Percentiles rank a stretch among this genome's conserved stretches.
Evolutionary conservation across 2,888 invertebrate species (phyloP).

Genomic region (Furcula furcula): DNA sequence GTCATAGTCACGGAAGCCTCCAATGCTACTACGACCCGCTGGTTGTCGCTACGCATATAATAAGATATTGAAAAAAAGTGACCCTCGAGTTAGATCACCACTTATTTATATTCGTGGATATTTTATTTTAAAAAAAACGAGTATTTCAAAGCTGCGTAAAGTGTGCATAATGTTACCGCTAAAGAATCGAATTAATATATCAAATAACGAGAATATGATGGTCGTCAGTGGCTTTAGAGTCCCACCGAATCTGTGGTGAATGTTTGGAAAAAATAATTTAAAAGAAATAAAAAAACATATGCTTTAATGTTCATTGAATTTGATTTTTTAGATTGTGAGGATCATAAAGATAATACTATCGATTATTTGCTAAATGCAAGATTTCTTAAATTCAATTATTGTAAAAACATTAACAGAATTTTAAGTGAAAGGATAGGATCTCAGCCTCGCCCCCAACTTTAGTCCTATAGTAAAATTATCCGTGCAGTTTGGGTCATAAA

Average conservation of each 20-base stretch:
- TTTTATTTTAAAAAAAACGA: conserved; percentile 4
- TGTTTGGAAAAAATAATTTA: conserved; percentile 8
- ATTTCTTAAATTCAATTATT: too few species aligned
- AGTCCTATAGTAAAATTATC: too few species aligned
- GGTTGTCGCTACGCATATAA: background rate
- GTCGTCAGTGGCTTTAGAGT: conserved; percentile 19
- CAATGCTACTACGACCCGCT: background rate
- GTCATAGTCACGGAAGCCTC: background rate
- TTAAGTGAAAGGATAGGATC: too few species aligned
- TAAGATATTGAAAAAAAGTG: conserved; percentile 1
- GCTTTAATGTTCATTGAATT: conserved; percentile 8
- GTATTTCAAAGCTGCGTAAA: conserved; percentile 4
- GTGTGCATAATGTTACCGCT: background rate
- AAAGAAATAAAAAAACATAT: conserved; percentile 12
- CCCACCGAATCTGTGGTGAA: conserved; percentile 9
- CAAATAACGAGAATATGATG: conserved; percentile 19
- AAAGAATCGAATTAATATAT: conserved; percentile 2
- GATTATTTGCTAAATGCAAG: conserved; percentile 3
- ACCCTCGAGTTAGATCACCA: conserved; percentile 1
- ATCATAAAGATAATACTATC: conserved; percentile 1
- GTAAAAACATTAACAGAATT: too few species aligned
- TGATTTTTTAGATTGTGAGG: conserved; percentile 8
- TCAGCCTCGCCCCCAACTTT: too few species aligned
- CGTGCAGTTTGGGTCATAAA: too few species aligned
- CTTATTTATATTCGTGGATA: conserved; percentile 20